These are phyloP conservation scores for Pollenia amentaria DNA, from an alignment of 2,888 invertebrate genomes.

Conservation along the genomic window DNA sequence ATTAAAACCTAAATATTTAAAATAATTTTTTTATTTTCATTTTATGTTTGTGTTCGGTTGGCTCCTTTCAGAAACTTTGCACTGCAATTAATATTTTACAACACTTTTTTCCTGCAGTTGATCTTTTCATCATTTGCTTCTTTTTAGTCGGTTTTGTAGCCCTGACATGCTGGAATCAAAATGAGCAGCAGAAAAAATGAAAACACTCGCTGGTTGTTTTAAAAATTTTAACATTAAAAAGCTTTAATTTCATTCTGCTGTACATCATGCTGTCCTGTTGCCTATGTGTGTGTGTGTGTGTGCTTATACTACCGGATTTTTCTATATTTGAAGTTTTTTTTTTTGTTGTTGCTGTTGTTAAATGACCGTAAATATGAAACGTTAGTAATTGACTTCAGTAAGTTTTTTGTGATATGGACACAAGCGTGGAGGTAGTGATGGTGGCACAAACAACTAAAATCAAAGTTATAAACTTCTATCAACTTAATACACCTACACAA, in stretches of 20 bases:
- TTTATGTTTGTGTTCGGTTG: slow-evolving; percentile 12
- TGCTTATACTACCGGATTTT: background rate
- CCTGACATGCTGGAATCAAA: slow-evolving; percentile 24
- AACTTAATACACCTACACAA: slow-evolving; percentile 17
- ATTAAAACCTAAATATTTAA: background rate
- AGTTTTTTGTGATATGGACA: slow-evolving; percentile 19
- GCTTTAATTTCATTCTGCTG: slow-evolving; percentile 16
- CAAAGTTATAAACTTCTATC: slow-evolving; percentile 29
- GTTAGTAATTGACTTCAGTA: slow-evolving; percentile 67
- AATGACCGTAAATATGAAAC: slow-evolving; percentile 66
- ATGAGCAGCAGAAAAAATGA: background rate
- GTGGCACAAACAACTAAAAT: background rate
- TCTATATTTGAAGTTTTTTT: background rate
- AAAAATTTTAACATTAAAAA: slow-evolving; percentile 7
- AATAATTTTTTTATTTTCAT: background rate
- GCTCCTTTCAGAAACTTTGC: background rate
- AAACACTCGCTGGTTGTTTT: background rate
- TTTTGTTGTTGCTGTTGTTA: slow-evolving; percentile 51
- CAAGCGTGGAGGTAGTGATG: background rate
- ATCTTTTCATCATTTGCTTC: background rate
- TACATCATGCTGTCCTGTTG: background rate
- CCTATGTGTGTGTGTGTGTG: background rate
- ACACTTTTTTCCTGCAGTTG: background rate
- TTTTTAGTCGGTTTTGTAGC: slow-evolving; percentile 10
- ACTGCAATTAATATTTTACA: slow-evolving; percentile 10